These are phyloP conservation scores for Hydropsyche tenuis DNA, from an alignment of 1,140 invertebrate species.

Conservation along the genomic window DNA sequence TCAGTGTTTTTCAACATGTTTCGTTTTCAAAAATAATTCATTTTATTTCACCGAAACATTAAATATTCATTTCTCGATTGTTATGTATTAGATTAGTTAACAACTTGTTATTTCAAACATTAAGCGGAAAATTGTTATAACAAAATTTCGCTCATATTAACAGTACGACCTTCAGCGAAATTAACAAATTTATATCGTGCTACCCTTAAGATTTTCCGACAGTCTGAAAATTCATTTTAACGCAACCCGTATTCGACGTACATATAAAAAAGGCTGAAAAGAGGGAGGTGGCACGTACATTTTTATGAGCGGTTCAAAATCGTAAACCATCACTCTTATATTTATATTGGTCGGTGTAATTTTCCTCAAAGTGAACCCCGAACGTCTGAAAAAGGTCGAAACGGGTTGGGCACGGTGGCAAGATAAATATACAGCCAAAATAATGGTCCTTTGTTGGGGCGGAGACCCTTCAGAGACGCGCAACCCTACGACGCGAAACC, in stretches of 20 bases:
- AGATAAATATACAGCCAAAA: constrained; percentile 42
- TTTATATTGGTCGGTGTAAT: constrained; percentile 43
- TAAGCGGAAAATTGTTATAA: too few species aligned
- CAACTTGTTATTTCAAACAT: too few species aligned
- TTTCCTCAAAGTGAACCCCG: constrained; percentile 42
- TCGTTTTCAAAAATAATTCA: too few species aligned
- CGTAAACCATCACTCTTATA: constrained; percentile 42
- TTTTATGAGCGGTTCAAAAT: constrained; percentile 28
- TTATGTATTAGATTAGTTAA: too few species aligned
- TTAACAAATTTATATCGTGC: background rate
- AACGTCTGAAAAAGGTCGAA: constrained; percentile 42
- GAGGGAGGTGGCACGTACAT: constrained; percentile 2
- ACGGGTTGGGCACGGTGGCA: constrained; percentile 35
- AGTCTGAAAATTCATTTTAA: background rate
- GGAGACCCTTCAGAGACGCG: constrained; percentile 7
- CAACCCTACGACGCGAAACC: background rate
- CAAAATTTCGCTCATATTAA: too few species aligned
- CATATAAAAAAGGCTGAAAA: too few species aligned
- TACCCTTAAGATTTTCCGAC: background rate
- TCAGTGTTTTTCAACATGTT: too few species aligned
- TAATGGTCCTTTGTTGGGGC: constrained; percentile 34
- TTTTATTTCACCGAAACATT: too few species aligned
- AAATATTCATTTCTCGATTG: too few species aligned
- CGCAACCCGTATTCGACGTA: background rate
- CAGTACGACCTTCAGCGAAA: too few species aligned